Evolutionary conservation across 2,797 vertebrate genomes (phyloP), one percentile per base, ranked within the genome.

Genomic region (Schizopygopsis pylzovi): DNA sequence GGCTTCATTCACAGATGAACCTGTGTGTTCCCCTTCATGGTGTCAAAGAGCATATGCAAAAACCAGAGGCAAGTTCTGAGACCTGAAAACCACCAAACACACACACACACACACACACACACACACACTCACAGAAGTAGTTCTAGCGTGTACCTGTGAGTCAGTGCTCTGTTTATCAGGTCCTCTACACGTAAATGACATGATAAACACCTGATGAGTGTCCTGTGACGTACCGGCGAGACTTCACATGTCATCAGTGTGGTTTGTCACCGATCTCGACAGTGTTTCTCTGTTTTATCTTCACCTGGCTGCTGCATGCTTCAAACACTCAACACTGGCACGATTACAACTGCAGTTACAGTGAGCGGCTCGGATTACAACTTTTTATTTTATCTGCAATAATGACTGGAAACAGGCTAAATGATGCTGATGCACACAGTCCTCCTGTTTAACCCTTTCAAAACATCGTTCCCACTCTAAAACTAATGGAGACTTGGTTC

Each of bases 1-100:
- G 12, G 54, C 41, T 73, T 83, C 70, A 75, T 82, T 82, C 81
- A 82, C 41, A 68, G 28, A 1, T 22, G 33, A 52, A 52, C 63
- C 20, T 79, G 13, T 4, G n/a, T 12, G 77, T 28, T 81, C 28
- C 63, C 54, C 13, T 75, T 83, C 43, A 63, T 61, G 22, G 56
- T 63, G 20, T 68, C 28, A 76, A 75, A 76, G 39, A 73, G 39
- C 39, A 82, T 9, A 45, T 8, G n/a, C 20, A 72, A 41, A 47
- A 72, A 61, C 28, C 33, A 83, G 25, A 83, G 39, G 4, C 41
- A 63, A 22, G 56, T 49, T 63, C 54, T 63, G 18, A 47, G 8
- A 10, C 25, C 11, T 39, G 20, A 25, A 75, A 63, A 65, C 20
- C 71, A 82, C 10, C 6, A 61, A 28, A 28, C 25, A 28, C 25